These are phyloP conservation scores for Tenthredo amoena DNA, from an alignment of 2,888 invertebrate species.

Conservation along the genomic window DNA sequence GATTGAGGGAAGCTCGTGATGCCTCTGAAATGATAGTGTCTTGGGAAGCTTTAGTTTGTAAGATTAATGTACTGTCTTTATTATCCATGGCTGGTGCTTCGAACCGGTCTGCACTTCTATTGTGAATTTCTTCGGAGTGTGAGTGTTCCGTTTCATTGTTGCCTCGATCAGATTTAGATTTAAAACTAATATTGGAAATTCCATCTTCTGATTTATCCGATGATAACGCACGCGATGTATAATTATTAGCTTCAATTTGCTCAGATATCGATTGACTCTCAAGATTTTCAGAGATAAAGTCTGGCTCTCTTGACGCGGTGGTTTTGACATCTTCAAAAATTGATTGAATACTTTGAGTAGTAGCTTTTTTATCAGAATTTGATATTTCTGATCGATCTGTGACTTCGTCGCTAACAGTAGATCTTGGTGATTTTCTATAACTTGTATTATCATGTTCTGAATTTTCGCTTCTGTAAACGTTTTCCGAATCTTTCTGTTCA, in stretches of 20 bases:
- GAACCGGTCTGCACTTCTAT: background rate
- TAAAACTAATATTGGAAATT: constrained; percentile 1
- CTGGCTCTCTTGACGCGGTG: constrained; percentile 23
- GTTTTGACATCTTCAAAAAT: constrained; percentile 61
- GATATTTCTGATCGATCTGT: constrained; percentile 33
- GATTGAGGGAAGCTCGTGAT: background rate
- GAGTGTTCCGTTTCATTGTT: background rate
- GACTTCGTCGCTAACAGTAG: constrained; percentile 44
- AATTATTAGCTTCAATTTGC: constrained; percentile 29
- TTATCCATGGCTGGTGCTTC: background rate
- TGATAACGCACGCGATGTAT: constrained; percentile 6
- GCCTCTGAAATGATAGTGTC: constrained; percentile 17
- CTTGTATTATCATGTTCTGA: constrained; percentile 52
- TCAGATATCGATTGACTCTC: constrained; percentile 54
- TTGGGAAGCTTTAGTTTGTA: background rate
- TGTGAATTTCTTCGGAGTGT: background rate
- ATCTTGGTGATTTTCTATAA: constrained; percentile 57
- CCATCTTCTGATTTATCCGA: constrained; percentile 33
- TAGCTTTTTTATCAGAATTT: constrained; percentile 46
- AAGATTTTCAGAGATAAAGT: constrained; percentile 62
- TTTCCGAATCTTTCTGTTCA: constrained; percentile 51
- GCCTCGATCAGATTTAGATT: constrained; percentile 21
- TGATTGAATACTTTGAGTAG: constrained; percentile 61
- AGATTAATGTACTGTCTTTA: background rate
- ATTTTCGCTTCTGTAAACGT: constrained; percentile 21